A percentile compares a stretch with the other conserved stretches of the same genome.
These are phyloP conservation scores for Clistopyga incitator DNA, from an alignment of 2,888 invertebrate genomes.

Conservation along the genomic window DNA sequence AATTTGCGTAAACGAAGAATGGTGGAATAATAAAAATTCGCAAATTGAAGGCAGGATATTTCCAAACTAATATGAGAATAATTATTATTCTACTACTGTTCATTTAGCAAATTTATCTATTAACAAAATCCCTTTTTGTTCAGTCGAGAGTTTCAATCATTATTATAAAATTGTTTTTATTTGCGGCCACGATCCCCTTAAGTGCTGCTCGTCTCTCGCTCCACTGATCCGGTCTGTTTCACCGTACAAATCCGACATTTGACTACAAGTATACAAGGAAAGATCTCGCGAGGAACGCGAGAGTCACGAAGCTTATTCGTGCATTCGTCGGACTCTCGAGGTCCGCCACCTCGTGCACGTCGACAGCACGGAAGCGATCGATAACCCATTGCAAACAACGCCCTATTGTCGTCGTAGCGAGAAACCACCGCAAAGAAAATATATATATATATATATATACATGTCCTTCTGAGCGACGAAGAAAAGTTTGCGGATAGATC, in stretches of 20 bases:
- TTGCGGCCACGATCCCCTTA: neutral
- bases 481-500: conserved; percentile 53
- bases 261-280: conserved; percentile 1
- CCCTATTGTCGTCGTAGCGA: conserved; percentile 71
- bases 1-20: too few species aligned
- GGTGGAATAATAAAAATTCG: too few species aligned
- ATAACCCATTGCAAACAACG: conserved; percentile 77
- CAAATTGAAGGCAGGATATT: too few species aligned
- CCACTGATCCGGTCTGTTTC: conserved; percentile 20
- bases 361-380: conserved; percentile 75
- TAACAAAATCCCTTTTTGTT: too few species aligned
- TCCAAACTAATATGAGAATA: too few species aligned
- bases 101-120: too few species aligned
- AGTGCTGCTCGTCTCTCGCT: too few species aligned
- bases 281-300: conserved; percentile 40
- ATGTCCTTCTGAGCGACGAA: conserved; percentile 26
- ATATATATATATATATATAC: conserved; percentile 16
- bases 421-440: conserved; percentile 5
- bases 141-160: too few species aligned
- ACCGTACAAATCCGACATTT: neutral
- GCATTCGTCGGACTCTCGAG: conserved; percentile 63
- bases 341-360: conserved; percentile 67
- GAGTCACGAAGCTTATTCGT: conserved; percentile 75
- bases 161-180: too few species aligned
- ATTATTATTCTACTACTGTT: too few species aligned